Evolutionary conservation across 1,140 invertebrate species (phyloP).

Genomic region (Brachystomella parvula): DNA sequence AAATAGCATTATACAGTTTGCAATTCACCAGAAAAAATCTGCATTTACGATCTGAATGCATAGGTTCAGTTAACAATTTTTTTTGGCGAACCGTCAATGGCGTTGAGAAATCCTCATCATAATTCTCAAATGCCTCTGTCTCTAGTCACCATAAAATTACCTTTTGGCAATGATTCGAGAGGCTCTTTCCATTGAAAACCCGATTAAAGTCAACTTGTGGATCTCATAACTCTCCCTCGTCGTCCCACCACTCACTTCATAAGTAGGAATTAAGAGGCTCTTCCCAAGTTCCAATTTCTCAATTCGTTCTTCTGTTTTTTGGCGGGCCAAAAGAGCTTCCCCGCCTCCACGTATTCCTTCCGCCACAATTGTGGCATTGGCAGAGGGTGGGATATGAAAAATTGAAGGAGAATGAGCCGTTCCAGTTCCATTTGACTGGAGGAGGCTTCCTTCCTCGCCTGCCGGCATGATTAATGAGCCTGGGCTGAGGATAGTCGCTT

Average conservation of each 20-base stretch:
- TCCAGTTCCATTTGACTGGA: neutral
- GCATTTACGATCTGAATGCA: too few species aligned
- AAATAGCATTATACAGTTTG: too few species aligned
- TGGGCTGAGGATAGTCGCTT: neutral
- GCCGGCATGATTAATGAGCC: neutral
- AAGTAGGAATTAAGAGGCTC: too few species aligned
- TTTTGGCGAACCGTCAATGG: too few species aligned
- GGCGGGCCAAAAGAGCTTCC: neutral
- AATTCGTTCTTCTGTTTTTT: neutral
- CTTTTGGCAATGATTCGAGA: neutral
- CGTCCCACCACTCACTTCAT: neutral
- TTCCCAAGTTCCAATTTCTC: neutral
- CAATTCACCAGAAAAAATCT: too few species aligned
- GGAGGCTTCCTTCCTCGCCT: neutral
- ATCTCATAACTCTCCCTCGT: too few species aligned
- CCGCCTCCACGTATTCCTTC: neutral
- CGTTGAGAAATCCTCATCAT: too few species aligned
- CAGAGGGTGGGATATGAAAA: neutral
- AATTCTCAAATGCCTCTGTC: too few species aligned
- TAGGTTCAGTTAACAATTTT: too few species aligned
- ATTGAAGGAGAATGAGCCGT: too few species aligned
- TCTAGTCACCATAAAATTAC: conserved; percentile 1
- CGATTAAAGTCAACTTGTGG: conserved; percentile 2
- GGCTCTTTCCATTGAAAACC: neutral
- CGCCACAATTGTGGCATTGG: neutral